A percentile compares a stretch with the other conserved stretches of the same genome.
Evolutionary conservation across 2,797 vertebrate species (phyloP).

Genomic region (Phaenicophaeus curvirostris): DNA sequence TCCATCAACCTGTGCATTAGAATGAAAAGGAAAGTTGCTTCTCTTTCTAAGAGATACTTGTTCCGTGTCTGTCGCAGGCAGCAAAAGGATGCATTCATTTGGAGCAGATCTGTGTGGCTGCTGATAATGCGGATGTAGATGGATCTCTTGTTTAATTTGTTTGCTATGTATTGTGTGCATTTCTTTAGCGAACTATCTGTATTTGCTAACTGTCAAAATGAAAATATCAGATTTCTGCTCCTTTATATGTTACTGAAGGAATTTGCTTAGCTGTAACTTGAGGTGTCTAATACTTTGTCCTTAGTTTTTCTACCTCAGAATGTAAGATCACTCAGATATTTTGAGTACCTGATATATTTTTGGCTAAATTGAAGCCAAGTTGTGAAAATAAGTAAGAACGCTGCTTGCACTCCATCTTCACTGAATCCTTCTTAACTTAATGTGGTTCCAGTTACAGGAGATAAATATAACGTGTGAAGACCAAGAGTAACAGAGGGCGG

Average conservation of each 20-base stretch:
- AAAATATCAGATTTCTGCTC: not conserved
- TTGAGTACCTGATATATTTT: not conserved
- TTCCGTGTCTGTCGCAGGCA: not conserved
- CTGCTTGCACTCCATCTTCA: not conserved
- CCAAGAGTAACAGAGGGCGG: not conserved
- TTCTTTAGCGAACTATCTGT: not conserved
- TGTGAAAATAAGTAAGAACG: not conserved
- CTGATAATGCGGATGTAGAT: not conserved
- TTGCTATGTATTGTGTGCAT: not conserved
- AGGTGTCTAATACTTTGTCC: not conserved
- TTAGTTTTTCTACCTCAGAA: not conserved
- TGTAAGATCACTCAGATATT: not conserved
- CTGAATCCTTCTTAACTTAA: not conserved
- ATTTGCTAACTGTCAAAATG: not conserved
- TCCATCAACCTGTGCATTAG: not conserved
- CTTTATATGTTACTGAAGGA: not conserved
- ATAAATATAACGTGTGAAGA: not conserved
- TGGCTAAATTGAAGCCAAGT: not conserved
- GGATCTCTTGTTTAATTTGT: not conserved
- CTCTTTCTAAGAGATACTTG: not conserved
- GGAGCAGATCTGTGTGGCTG: not conserved
- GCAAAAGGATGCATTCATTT: not conserved
- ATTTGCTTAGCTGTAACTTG: not conserved
- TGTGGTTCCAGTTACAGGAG: not conserved
- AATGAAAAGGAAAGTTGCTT: not conserved